Conservation (phyloP, 1,140 invertebrate genomes). For the Drosophila tsacasi region DNA sequence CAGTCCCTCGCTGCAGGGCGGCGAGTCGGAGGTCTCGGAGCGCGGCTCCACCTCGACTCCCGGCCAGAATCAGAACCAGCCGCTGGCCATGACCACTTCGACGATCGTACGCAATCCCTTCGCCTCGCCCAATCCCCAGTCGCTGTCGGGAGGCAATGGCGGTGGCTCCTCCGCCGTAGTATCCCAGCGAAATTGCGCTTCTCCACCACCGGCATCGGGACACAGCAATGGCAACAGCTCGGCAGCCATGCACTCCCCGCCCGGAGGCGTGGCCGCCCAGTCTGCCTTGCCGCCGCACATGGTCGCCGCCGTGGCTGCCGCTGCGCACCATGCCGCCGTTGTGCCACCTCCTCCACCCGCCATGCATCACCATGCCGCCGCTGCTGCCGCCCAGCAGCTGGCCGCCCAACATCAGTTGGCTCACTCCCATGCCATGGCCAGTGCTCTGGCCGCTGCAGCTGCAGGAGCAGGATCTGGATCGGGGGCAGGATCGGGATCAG, state of each 20-base stretch:
- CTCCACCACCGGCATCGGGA: constrained; percentile 46
- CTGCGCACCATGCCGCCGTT: constrained; percentile 65
- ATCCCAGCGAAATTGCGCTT: constrained; percentile 39
- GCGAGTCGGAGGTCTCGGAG: constrained; percentile 37
- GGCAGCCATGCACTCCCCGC: constrained; percentile 55
- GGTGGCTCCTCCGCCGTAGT: constrained; percentile 17
- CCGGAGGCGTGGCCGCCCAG: constrained; percentile 61
- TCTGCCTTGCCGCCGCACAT: constrained; percentile 66
- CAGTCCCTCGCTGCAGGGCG: constrained; percentile 85
- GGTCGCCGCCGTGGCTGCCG: constrained; percentile 69
- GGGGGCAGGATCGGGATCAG: constrained; percentile 59
- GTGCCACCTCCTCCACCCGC: constrained; percentile 40
- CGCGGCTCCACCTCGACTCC: constrained; percentile 23
- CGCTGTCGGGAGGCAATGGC: constrained; percentile 28
- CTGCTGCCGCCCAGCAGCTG: constrained; percentile 76
- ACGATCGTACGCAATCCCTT: constrained; percentile 82
- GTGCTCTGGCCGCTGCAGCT: constrained; percentile 61
- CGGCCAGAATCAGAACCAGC: constrained; percentile 47
- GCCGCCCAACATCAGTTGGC: constrained; percentile 80
- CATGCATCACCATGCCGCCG: constrained; percentile 77
- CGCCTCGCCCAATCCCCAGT: constrained; percentile 75
- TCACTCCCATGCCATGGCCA: constrained; percentile 79
- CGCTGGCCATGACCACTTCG: constrained; percentile 81
- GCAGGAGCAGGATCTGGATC: constrained; percentile 42
- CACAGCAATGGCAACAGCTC: constrained; percentile 54